Percentiles rank a stretch among this genome's conserved stretches.
phyloP scores from a whole-genome alignment of 1,140 invertebrate species.

The Scaptodrosophila lebanonensis region DNA sequence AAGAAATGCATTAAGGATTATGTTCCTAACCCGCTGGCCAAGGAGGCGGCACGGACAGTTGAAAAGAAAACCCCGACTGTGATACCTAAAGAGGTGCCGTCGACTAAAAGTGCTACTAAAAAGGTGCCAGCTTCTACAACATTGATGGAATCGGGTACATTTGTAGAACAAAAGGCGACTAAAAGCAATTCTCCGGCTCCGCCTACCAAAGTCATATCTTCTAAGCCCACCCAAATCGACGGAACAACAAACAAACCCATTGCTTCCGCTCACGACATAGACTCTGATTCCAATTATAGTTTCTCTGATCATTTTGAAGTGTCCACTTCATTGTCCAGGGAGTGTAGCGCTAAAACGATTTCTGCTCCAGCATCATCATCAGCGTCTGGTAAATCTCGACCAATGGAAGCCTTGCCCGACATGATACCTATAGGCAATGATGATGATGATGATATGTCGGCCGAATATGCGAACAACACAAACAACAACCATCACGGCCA shows the following conservation, averaged over 20 bases:
- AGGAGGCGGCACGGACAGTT: constrained; percentile 18
- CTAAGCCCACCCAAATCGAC: not conserved
- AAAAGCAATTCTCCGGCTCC: constrained; percentile 23
- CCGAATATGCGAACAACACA: no score
- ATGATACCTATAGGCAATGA: constrained; percentile 49
- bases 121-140: not conserved
- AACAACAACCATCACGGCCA: constrained; percentile 8
- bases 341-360: not conserved
- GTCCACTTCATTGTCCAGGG: constrained; percentile 39
- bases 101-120: not conserved
- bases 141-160: not conserved
- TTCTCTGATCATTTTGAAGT: constrained; percentile 73
- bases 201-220: not conserved
- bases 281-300: constrained; percentile 75
- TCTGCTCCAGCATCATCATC: not conserved
- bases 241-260: not conserved
- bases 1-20: constrained; percentile 34
- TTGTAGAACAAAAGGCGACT: constrained; percentile 13
- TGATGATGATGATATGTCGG: constrained; percentile 9
- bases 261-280: constrained; percentile 37
- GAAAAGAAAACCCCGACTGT: not conserved
- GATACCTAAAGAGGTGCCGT: not conserved
- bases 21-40: constrained; percentile 42
- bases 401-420: constrained; percentile 51
- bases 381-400: not conserved